Percentiles rank a stretch among this genome's conserved stretches.
Evolutionary conservation across 1,140 invertebrate species (phyloP).

Genomic region (Drosophila simulans): DNA sequence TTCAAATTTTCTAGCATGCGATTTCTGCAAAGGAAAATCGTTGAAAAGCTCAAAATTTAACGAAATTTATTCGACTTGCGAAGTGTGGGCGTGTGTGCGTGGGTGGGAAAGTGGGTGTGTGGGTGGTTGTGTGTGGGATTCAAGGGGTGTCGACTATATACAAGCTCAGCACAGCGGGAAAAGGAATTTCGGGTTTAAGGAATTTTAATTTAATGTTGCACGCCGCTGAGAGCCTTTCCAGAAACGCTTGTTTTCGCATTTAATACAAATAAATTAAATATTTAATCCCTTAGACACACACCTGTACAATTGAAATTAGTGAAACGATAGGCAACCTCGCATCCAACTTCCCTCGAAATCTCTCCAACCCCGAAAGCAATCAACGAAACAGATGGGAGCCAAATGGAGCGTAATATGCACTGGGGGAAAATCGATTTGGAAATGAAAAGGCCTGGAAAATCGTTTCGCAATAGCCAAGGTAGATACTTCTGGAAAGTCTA

Average conservation of each 20-base stretch:
- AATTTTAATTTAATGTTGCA: conserved; percentile 39
- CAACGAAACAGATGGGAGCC: conserved; percentile 45
- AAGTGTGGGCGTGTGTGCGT: background rate
- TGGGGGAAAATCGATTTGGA: conserved; percentile 15
- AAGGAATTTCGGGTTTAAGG: conserved; percentile 29
- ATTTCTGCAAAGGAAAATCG: conserved; percentile 81
- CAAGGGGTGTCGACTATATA: conserved; percentile 33
- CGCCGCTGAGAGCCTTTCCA: conserved; percentile 10
- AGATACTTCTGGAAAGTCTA: background rate
- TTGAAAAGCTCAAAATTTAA: conserved; percentile 81
- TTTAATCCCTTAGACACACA: conserved; percentile 45
- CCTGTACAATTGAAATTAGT: conserved; percentile 52
- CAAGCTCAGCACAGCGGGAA: conserved; percentile 38
- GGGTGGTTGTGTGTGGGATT: background rate
- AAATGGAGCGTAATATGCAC: conserved; percentile 44
- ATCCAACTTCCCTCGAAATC: background rate
- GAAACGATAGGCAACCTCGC: conserved; percentile 10
- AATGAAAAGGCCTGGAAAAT: background rate
- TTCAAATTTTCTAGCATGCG: conserved; percentile 74
- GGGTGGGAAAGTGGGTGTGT: background rate
- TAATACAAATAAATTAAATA: conserved; percentile 45
- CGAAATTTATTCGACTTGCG: conserved; percentile 66
- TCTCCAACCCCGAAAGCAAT: conserved; percentile 35
- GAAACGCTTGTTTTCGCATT: conserved; percentile 28
- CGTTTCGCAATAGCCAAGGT: background rate